These are phyloP conservation scores for Sialia sialis DNA, from an alignment of 2,113 vertebrate species.

Conservation along the genomic window DNA sequence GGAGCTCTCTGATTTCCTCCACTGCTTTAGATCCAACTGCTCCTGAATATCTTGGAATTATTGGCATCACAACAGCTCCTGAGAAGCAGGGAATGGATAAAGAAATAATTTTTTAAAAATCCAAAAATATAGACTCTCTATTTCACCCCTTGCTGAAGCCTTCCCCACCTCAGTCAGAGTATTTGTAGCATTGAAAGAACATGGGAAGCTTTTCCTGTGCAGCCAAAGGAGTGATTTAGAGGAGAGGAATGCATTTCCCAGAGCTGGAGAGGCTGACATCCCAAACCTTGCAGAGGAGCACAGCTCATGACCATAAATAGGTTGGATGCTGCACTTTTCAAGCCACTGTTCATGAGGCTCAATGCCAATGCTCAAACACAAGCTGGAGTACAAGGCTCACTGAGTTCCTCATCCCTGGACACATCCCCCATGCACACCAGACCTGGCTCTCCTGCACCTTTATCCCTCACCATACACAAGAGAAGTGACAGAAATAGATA, in stretches of 20 bases:
- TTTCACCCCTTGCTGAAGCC: not conserved
- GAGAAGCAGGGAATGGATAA: not conserved
- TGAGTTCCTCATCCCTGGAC: not conserved
- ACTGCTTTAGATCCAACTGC: not conserved
- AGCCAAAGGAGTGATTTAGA: not conserved
- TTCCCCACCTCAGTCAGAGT: not conserved
- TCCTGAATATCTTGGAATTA: not conserved
- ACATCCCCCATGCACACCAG: not conserved
- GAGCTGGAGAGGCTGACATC: not conserved
- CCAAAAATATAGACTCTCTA: too few species aligned
- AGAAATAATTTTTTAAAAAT: not conserved
- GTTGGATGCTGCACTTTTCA: not conserved
- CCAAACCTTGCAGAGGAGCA: not conserved
- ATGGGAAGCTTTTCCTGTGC: not conserved
- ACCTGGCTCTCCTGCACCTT: not conserved
- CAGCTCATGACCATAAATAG: not conserved
- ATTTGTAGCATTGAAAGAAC: not conserved
- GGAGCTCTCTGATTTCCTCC: not conserved
- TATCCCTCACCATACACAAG: not conserved
- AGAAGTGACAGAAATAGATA: accelerated
- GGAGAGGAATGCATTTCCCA: not conserved
- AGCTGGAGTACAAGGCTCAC: not conserved
- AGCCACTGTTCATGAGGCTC: accelerated
- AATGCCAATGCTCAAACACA: not conserved
- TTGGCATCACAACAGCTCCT: not conserved